A percentile compares a stretch with the other conserved stretches of the same genome.
These are phyloP conservation scores for Daphoenositta chrysoptera DNA, from an alignment of 2,113 vertebrate species.

Conservation along the genomic window DNA sequence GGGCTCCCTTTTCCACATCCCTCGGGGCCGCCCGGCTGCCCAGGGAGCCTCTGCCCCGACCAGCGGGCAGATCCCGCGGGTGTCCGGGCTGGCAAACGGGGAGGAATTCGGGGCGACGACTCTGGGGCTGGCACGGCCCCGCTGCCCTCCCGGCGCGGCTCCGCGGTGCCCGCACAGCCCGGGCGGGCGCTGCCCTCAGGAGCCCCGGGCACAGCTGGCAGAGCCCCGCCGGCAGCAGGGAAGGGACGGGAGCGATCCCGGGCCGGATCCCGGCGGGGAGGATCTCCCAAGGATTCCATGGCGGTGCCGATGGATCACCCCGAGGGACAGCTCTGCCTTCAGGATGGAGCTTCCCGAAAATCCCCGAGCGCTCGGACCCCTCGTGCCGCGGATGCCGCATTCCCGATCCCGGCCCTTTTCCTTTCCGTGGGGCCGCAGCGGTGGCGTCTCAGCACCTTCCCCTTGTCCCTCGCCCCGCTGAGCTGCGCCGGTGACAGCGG, in stretches of 20 bases:
- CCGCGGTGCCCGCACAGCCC: constrained; percentile 13
- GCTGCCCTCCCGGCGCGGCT: neutral
- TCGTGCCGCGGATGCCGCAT: neutral
- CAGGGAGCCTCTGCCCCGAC: neutral
- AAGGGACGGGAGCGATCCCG: neutral
- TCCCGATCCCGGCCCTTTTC: neutral
- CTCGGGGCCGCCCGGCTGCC: accelerated
- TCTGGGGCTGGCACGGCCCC: neutral
- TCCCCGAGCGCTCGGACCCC: accelerated
- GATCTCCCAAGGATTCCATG: neutral
- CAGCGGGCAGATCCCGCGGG: neutral
- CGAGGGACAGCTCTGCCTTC: accelerated
- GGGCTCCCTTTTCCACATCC: neutral
- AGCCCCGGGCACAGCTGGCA: neutral
- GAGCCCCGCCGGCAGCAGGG: neutral
- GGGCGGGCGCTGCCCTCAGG: neutral
- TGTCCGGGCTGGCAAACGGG: neutral
- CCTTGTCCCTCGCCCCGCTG: accelerated
- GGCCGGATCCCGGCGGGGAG: neutral
- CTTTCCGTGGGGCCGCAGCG: accelerated
- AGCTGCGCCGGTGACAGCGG: neutral
- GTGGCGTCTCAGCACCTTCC: neutral
- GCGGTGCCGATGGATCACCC: accelerated
- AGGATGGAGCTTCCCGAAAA: neutral
- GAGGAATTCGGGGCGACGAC: neutral